Base-by-base conservation (phyloP, 2,888 invertebrate genomes). In the Acronicta aceris region DNA sequence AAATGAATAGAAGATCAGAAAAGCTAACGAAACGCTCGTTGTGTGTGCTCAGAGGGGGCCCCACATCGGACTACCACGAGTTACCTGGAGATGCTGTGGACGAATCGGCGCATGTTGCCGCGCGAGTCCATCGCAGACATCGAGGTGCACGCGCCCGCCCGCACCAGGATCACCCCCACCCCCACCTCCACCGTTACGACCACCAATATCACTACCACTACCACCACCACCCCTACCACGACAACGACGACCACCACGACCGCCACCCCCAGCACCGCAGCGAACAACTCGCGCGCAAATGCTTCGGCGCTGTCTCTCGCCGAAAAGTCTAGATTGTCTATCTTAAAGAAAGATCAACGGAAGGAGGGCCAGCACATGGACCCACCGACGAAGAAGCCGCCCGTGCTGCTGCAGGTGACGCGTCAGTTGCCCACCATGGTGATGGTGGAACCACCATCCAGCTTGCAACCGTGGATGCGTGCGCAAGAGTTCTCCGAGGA, bases 291-390 rank as follows among this genome's bases (percentile, higher is more conserved):
- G 10, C n/a, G 43, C n/a, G 51, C 27, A 8, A 55, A 64, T 38
- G 9, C 52, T 5, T 38, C 59, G 0, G 85, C 83, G 17, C 68
- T 90, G 13, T 90, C 92, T 0, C 59, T 92, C 6, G 91, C 89
- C 0, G 92, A 93, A 64, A 89, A 89, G 68, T 93, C 93, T 0
- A 82, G 89, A 17, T 64, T 92, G 5, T 93, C 92, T 0, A 93
- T 93, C n/a, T 50, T 92, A 45, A 91, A 86, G 63, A 93, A 93
- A 62, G 85, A 86, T 0, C 83, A 83, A 43, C 84, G 83, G 58
- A 93, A 93, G 46, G 89, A 91, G 49, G 84, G 78, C 17, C 56
- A 76, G 6, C 76, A 81, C 12, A 65, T 73, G 0, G 61, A 71
- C 7, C 40, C 55, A 1, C 41, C 71, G 21, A 85, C 85, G 0